phyloP scores from a whole-genome alignment of 2,888 invertebrate species.

The Erebia epiphron region DNA sequence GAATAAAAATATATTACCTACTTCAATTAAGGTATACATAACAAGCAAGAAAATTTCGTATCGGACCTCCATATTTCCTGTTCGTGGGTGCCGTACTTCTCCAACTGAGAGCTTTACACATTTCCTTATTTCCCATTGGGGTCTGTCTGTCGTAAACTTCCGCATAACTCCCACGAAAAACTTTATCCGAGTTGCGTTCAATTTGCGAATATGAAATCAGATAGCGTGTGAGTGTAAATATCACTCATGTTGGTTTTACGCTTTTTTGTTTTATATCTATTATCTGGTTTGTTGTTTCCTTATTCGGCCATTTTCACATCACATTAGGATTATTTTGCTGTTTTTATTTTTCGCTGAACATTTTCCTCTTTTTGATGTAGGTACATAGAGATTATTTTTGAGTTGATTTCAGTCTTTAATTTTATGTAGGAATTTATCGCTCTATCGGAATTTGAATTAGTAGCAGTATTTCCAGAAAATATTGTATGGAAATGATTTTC shows the following conservation, averaged over 20 bases:
- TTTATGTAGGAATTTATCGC: no score
- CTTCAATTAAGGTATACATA: no score
- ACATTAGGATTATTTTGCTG: no score
- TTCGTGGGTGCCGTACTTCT: constrained; percentile 21
- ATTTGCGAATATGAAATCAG: constrained; percentile 75
- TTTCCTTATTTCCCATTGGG: constrained; percentile 71
- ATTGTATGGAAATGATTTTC: no score
- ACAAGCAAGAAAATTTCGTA: no score
- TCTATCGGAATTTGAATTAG: no score
- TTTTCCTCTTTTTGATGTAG: no score
- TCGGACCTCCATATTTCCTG: constrained; percentile 12
- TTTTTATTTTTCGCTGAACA: no score
- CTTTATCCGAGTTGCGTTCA: constrained; percentile 77
- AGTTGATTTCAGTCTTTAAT: no score
- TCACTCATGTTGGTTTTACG: background rate
- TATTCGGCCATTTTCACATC: background rate
- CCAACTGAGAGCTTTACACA: constrained; percentile 57
- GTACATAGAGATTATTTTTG: no score
- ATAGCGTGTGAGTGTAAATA: constrained; percentile 40
- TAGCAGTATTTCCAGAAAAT: no score
- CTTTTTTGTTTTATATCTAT: background rate
- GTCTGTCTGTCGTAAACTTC: constrained; percentile 58
- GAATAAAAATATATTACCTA: no score
- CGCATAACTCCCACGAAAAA: constrained; percentile 68
- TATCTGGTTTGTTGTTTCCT: background rate